Conservation (phyloP, 2,113 vertebrate species). For the Synodontis membranacea region DNA sequence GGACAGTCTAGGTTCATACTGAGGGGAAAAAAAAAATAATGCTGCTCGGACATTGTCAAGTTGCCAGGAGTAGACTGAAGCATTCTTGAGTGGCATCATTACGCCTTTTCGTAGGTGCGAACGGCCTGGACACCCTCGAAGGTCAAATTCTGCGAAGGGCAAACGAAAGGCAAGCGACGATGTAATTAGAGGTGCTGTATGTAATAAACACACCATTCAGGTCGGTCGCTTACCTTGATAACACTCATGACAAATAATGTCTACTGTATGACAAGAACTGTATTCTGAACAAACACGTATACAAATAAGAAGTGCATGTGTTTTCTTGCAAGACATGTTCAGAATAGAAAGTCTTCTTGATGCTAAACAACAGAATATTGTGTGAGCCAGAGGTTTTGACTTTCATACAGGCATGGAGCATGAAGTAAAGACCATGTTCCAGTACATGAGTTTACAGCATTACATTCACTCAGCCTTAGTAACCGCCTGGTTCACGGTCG, state of each 20-base stretch:
- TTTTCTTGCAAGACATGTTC: too few relatives aligned
- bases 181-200: not conserved
- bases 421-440: too few relatives aligned
- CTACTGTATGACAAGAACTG: too few relatives aligned
- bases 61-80: constrained; percentile 46
- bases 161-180: constrained; percentile 38
- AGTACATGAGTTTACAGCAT: too few relatives aligned
- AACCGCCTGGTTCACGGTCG: too few relatives aligned
- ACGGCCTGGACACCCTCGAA: constrained; percentile 86
- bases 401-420: too few relatives aligned
- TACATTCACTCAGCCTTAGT: too few relatives aligned
- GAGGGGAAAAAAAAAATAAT: constrained; percentile 61
- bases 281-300: too few relatives aligned
- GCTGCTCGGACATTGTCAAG: constrained; percentile 49
- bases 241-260: not conserved
- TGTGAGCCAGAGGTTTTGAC: too few relatives aligned
- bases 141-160: constrained; percentile 81
- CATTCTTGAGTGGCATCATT: constrained; percentile 52
- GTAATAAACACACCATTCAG: not conserved
- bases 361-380: too few relatives aligned
- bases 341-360: too few relatives aligned
- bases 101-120: constrained; percentile 94
- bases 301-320: too few relatives aligned
- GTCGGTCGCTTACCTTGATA: not conserved
- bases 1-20: constrained; percentile 48